Percentiles rank a stretch among this genome's conserved stretches.
Conservation (phyloP, 1,140 invertebrate genomes). For the Drosophila miranda region DNA sequence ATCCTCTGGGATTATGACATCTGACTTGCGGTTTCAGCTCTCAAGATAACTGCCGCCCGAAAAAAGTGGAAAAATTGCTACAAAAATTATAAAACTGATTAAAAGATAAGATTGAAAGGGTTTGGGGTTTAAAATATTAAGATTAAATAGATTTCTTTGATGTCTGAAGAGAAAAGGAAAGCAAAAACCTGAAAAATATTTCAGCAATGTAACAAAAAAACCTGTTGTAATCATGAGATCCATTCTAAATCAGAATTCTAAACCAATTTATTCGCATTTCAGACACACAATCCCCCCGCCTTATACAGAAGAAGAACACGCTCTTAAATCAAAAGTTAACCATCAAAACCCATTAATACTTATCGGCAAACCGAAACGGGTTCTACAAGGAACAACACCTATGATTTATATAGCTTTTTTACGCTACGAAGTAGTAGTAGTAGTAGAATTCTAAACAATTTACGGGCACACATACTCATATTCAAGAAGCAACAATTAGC, state of each 20-base stretch:
- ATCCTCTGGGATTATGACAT: too few species aligned
- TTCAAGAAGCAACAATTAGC: slow-evolving; percentile 28
- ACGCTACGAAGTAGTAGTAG: neutral
- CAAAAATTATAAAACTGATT: neutral
- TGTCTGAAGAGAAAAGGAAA: too few species aligned
- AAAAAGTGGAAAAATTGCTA: neutral
- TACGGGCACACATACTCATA: neutral
- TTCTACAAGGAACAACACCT: neutral
- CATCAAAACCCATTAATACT: slow-evolving; percentile 1
- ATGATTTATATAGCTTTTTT: slow-evolving; percentile 19
- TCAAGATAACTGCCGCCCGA: too few species aligned
- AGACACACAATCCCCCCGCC: too few species aligned
- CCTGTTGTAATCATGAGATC: too few species aligned
- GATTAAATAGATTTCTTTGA: neutral
- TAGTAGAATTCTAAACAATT: neutral
- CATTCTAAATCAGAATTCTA: neutral
- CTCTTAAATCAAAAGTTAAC: slow-evolving; percentile 3
- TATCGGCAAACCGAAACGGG: neutral
- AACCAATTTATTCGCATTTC: neutral
- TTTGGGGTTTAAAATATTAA: neutral
- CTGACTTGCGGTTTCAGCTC: too few species aligned
- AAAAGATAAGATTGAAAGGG: neutral
- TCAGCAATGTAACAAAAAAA: slow-evolving; percentile 6
- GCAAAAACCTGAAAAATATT: slow-evolving; percentile 17
- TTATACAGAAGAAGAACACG: neutral